These are phyloP conservation scores for Australoheros scitulus DNA, from an alignment of 2,113 vertebrate genomes.

Conservation along the genomic window DNA sequence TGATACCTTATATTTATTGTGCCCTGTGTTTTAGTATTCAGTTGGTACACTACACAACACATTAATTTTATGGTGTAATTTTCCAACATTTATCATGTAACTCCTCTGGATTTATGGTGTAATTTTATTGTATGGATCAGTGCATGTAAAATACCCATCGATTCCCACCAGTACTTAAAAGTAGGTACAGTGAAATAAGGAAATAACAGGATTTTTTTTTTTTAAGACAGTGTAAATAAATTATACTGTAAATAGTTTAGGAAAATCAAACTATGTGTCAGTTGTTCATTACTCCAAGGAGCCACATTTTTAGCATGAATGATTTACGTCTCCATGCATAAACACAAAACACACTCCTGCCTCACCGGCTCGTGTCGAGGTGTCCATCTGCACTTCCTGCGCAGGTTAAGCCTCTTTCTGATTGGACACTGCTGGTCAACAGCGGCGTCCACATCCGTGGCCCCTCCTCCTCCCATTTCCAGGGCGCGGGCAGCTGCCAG, in stretches of 20 bases:
- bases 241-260: background rate
- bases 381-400: constrained; percentile 91
- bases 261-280: background rate
- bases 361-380: constrained; percentile 93
- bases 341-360: constrained; percentile 1
- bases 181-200: background rate
- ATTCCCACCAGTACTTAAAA: background rate
- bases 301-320: constrained; percentile 20
- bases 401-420: constrained; percentile 86
- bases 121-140: background rate
- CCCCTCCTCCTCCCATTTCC: constrained; percentile 75
- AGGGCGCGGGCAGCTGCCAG: constrained; percentile 90
- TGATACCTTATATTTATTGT: background rate
- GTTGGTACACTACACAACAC: background rate
- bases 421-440: constrained; percentile 63
- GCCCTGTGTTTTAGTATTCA: background rate
- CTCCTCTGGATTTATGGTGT: background rate
- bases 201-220: background rate
- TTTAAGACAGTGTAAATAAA: background rate
- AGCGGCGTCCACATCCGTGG: background rate
- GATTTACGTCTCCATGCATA: constrained; percentile 23
- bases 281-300: background rate
- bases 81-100: background rate
- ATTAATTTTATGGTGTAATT: background rate
- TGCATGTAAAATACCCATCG: background rate